These are phyloP conservation scores for Drosophila glabriapex DNA, from an alignment of 2,888 invertebrate genomes.

Conservation along the genomic window DNA sequence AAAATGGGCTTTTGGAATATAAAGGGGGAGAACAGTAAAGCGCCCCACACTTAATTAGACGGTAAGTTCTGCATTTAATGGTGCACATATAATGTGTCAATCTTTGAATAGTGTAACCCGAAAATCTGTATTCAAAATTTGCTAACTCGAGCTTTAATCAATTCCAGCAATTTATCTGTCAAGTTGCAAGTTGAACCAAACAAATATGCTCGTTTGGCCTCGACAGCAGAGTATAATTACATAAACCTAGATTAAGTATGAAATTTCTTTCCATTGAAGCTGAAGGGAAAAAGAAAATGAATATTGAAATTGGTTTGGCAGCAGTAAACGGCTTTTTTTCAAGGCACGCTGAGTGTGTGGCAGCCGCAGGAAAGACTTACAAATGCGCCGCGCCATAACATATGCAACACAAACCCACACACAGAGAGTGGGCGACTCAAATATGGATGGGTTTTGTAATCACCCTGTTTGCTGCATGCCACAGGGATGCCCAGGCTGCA, in stretches of 20 bases:
- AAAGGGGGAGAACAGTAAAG: neutral
- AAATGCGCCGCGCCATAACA: conserved; percentile 55
- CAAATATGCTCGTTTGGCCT: neutral
- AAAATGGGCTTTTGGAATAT: neutral
- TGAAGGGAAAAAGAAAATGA: conserved; percentile 67
- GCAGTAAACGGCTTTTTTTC: conserved; percentile 42
- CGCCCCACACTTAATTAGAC: neutral
- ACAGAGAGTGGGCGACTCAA: conserved; percentile 14
- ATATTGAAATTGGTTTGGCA: conserved; percentile 81
- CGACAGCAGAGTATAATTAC: conserved; percentile 64
- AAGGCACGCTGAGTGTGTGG: conserved; percentile 15
- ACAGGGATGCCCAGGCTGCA: conserved; percentile 10
- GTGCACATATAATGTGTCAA: neutral
- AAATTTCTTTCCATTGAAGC: conserved; percentile 62
- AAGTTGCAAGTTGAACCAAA: neutral
- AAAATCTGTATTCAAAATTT: neutral
- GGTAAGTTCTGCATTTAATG: neutral
- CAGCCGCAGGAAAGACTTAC: conserved; percentile 58
- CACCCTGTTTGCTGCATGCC: conserved; percentile 32
- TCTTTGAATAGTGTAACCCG: neutral
- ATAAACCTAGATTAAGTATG: conserved; percentile 67
- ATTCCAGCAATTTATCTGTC: neutral
- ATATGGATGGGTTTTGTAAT: conserved; percentile 12
- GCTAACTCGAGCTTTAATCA: neutral
- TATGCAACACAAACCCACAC: conserved; percentile 46